A percentile compares a stretch with the other conserved stretches of the same genome.
phyloP scores from a whole-genome alignment of 2,797 vertebrate genomes.

The Tenualosa ilisha region DNA sequence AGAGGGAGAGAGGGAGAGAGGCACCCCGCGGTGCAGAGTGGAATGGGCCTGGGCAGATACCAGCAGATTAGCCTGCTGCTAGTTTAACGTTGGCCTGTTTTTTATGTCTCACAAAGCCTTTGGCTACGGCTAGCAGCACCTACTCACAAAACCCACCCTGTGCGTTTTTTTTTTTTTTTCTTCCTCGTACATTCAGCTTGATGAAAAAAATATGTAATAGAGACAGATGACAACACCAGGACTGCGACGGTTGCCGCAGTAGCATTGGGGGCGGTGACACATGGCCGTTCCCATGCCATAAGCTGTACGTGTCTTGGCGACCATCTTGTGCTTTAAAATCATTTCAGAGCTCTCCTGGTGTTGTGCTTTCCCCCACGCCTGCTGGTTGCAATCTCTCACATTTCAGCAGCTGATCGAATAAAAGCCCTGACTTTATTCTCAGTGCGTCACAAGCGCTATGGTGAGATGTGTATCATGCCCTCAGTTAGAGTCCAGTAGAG shows the following conservation, averaged over 20 bases:
- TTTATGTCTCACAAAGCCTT: conserved; percentile 56
- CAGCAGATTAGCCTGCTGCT: conserved; percentile 56
- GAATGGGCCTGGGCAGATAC: conserved; percentile 52
- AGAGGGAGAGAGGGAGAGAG: conserved; percentile 38
- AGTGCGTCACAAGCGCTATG: conserved; percentile 36
- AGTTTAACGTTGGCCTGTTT: conserved; percentile 48
- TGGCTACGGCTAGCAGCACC: conserved; percentile 51
- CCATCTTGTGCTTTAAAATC: conserved; percentile 44
- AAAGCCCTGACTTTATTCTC: conserved; percentile 44
- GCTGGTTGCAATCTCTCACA: conserved; percentile 47
- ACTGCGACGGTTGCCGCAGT: conserved; percentile 20
- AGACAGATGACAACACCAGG: conserved; percentile 26
- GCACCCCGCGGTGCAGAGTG: conserved; percentile 45
- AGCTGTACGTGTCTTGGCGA: conserved; percentile 40
- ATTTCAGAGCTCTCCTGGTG: conserved; percentile 40
- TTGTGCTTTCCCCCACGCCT: conserved; percentile 40
- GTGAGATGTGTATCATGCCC: background rate
- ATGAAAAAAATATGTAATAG: conserved; percentile 18
- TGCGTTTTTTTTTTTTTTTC: background rate
- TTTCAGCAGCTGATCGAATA: conserved; percentile 47
- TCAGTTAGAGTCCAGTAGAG: conserved; percentile 16
- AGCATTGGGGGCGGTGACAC: conserved; percentile 15
- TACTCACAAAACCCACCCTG: conserved; percentile 31
- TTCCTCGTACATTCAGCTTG: background rate
- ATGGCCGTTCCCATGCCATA: conserved; percentile 41